Evolutionary conservation across 1,140 invertebrate genomes (phyloP).

Genomic region (Stenopsyche tienmushanensis): DNA sequence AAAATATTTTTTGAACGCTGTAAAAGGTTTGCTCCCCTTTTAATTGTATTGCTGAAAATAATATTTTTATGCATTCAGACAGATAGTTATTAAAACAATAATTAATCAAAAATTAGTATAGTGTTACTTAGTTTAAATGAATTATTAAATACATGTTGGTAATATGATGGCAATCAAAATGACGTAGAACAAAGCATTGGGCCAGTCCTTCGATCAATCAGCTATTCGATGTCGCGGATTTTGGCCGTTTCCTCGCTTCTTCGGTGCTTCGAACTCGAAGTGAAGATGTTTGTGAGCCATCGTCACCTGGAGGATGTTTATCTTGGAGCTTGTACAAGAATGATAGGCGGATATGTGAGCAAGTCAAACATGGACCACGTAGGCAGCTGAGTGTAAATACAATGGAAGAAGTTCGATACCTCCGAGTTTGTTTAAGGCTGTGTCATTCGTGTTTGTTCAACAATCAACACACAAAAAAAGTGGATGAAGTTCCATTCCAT

Average conservation of each 20-base stretch:
- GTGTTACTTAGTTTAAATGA: too few species aligned
- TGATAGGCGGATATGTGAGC: slow-evolving; percentile 20
- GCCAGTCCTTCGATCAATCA: too few species aligned
- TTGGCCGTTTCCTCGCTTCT: neutral
- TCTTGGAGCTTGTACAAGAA: neutral
- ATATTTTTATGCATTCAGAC: too few species aligned
- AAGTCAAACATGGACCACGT: slow-evolving; percentile 11
- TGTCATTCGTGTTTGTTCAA: slow-evolving; percentile 15
- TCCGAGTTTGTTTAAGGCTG: slow-evolving; percentile 17
- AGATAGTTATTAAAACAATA: too few species aligned
- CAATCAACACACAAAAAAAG: slow-evolving; percentile 3
- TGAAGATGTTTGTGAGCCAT: neutral
- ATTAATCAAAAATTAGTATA: too few species aligned
- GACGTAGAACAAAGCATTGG: too few species aligned
- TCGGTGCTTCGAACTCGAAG: neutral
- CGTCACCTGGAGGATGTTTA: slow-evolving; percentile 16
- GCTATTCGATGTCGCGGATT: neutral
- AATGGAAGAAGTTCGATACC: slow-evolving; percentile 25
- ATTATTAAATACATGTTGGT: too few species aligned
- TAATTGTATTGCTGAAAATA: too few species aligned
- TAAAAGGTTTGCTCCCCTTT: too few species aligned
- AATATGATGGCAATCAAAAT: too few species aligned
- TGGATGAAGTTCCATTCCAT: neutral
- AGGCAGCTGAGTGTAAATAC: slow-evolving; percentile 27
- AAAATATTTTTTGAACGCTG: too few species aligned